These are phyloP conservation scores for Toxostoma redivivum DNA, from an alignment of 2,113 vertebrate species.

Conservation along the genomic window DNA sequence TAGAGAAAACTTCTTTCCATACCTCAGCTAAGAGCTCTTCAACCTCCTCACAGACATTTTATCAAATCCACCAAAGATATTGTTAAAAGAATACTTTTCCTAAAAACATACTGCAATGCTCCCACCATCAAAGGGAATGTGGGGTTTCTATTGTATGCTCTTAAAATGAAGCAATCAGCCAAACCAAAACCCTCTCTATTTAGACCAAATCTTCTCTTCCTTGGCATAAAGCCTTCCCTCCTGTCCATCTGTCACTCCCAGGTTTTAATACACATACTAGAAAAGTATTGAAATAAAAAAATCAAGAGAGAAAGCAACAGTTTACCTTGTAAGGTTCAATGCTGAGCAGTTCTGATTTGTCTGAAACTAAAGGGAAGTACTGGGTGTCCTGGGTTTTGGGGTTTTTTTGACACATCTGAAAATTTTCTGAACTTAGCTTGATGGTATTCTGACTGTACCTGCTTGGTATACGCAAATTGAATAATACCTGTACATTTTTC, in stretches of 20 bases:
- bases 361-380: not conserved
- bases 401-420: not conserved
- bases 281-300: not conserved
- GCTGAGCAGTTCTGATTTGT: not conserved
- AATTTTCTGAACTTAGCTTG: not conserved
- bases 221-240: not conserved
- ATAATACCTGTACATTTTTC: not conserved
- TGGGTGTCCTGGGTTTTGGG: not conserved
- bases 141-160: not conserved
- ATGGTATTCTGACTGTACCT: not conserved
- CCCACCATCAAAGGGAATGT: not conserved
- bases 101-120: not conserved
- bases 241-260: not conserved
- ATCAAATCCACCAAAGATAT: not conserved
- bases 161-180: not conserved
- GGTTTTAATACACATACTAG: not conserved
- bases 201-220: not conserved
- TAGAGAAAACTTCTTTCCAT: not conserved
- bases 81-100: not conserved
- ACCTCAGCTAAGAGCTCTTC: not conserved
- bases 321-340: not conserved
- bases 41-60: not conserved
- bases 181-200: not conserved
- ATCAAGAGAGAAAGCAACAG: not conserved
- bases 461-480: not conserved